phyloP scores from a whole-genome alignment of 1,140 invertebrate genomes.

The Nebria ingens region DNA sequence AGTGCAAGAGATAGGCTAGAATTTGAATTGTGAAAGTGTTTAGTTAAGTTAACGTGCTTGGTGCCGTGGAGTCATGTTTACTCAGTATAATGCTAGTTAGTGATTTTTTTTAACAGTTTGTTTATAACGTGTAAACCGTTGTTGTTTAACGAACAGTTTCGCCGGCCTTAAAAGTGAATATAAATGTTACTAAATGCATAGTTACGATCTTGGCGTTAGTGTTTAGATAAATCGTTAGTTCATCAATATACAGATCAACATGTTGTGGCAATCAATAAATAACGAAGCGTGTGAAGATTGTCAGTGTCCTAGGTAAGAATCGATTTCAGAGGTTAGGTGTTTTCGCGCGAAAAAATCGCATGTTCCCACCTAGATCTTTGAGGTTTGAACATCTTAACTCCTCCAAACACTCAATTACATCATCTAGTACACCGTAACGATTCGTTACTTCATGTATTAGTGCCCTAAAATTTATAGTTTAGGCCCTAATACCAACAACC shows the following conservation, averaged over 20 bases:
- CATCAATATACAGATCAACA: background rate
- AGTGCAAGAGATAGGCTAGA: background rate
- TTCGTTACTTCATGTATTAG: background rate
- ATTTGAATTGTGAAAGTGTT: background rate
- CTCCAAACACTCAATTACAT: background rate
- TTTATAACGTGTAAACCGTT: background rate
- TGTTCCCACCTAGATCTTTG: background rate
- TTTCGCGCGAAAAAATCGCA: background rate
- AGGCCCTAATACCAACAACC: background rate
- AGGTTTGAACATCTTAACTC: background rate
- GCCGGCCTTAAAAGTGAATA: background rate
- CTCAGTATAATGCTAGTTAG: background rate
- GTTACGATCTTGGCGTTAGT: background rate
- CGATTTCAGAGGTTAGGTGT: background rate
- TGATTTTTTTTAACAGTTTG: background rate
- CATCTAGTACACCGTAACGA: background rate
- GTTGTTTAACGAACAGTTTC: background rate
- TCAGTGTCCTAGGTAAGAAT: background rate
- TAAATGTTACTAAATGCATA: background rate
- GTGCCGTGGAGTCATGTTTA: no score
- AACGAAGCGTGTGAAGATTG: background rate
- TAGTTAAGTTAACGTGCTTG: no score
- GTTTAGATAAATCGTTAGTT: background rate
- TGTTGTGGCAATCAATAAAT: constrained; percentile 1
- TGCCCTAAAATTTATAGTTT: background rate